Conservation (phyloP, 2,113 vertebrate species). For the Pitta sordida region DNA sequence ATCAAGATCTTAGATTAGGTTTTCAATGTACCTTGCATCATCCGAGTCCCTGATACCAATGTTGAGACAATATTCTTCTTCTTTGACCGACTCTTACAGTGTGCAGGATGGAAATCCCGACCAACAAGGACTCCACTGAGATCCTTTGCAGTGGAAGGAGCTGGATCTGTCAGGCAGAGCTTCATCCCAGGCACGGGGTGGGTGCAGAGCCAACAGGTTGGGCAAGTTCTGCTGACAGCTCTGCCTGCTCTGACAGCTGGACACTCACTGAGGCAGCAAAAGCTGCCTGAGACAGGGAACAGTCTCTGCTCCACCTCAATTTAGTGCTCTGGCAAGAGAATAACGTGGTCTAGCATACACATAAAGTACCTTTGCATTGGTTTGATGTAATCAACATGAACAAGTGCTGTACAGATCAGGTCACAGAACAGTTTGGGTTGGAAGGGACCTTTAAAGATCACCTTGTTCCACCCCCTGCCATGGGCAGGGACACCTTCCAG, state of each 20-base stretch:
- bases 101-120: too few species aligned
- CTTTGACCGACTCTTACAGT: too few species aligned
- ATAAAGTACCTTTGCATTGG: background rate
- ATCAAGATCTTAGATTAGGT: too few species aligned
- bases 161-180: background rate
- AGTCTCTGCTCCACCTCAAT: rapidly evolving
- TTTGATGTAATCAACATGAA: background rate
- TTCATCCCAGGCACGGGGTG: background rate
- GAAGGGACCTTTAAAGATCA: background rate
- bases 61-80: too few species aligned
- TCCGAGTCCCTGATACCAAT: too few species aligned
- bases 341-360: background rate
- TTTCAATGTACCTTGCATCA: too few species aligned
- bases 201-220: background rate
- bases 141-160: background rate
- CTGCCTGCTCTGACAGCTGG: background rate
- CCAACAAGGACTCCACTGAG: too few species aligned
- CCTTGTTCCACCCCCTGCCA: background rate
- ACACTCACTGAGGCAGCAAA: background rate
- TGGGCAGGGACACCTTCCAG: background rate
- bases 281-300: background rate
- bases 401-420: background rate
- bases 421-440: background rate
- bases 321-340: background rate
- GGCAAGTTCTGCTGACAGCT: background rate